A percentile compares a stretch with the other conserved stretches of the same genome.
Evolutionary conservation across 2,797 vertebrate genomes (phyloP).

Genomic region (Alosa sapidissima): DNA sequence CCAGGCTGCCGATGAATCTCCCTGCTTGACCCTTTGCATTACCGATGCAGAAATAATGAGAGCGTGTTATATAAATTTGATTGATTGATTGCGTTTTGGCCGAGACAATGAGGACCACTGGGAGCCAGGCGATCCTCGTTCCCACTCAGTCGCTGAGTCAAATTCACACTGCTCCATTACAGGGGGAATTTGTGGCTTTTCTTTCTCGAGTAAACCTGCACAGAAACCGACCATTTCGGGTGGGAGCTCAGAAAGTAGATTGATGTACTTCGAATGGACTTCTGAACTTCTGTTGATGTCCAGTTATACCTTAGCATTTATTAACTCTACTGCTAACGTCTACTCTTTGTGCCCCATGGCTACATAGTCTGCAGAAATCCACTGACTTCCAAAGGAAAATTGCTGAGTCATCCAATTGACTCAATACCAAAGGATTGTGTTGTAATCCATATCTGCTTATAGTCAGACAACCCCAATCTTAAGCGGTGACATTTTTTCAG

Average conservation of each 20-base stretch:
- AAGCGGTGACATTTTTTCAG: neutral
- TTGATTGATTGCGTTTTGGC: constrained; percentile 19
- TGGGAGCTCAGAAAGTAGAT: neutral
- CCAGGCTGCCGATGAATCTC: neutral
- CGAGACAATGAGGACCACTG: neutral
- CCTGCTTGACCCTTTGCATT: constrained; percentile 31
- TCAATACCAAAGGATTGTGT: neutral
- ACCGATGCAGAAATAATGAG: constrained; percentile 44
- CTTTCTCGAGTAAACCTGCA: neutral
- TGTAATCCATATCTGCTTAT: neutral
- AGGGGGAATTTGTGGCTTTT: constrained; percentile 1
- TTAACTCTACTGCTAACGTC: neutral
- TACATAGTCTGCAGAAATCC: neutral
- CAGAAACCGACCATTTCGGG: neutral
- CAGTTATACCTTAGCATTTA: constrained; percentile 1
- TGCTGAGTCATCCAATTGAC: neutral
- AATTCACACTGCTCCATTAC: neutral
- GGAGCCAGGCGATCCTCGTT: neutral
- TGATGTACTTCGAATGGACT: neutral
- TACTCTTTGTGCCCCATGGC: neutral
- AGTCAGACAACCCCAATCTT: neutral
- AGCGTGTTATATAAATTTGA: constrained; percentile 31
- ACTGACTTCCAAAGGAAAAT: neutral
- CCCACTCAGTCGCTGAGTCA: neutral
- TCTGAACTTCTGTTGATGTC: neutral